Evolutionary conservation across 2,113 vertebrate genomes (phyloP).

Genomic region (Grammomys dolichurus): DNA sequence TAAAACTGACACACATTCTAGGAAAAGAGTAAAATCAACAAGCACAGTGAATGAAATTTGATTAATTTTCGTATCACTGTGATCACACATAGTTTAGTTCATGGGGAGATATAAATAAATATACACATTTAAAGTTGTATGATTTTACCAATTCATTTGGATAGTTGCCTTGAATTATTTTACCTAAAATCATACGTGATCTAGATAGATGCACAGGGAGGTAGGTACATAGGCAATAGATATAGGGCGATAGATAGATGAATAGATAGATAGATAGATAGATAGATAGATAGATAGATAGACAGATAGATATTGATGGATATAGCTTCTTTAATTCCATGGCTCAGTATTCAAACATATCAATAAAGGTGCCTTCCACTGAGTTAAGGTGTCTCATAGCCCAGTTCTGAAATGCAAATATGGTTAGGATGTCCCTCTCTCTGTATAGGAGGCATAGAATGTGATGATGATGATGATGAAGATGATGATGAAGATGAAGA

Average conservation of each 20-base stretch:
- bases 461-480: background rate
- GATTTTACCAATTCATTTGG: background rate
- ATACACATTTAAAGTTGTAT: background rate
- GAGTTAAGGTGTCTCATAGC: background rate
- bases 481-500: background rate
- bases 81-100: background rate
- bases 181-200: conserved; percentile 2
- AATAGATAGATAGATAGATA: background rate
- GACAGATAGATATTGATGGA: too few relatives aligned
- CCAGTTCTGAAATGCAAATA: background rate
- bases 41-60: background rate
- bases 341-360: background rate
- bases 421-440: too few relatives aligned
- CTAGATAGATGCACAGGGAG: background rate
- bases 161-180: background rate
- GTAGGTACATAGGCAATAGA: background rate
- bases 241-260: background rate
- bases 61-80: background rate
- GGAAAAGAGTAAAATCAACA: background rate
- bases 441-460: background rate
- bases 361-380: background rate
- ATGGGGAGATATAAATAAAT: background rate
- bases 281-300: background rate
- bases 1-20: background rate
- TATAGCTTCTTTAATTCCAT: conserved; percentile 29